These are phyloP conservation scores for Xyliphius kryptos DNA, from an alignment of 2,113 vertebrate genomes.

Conservation along the genomic window DNA sequence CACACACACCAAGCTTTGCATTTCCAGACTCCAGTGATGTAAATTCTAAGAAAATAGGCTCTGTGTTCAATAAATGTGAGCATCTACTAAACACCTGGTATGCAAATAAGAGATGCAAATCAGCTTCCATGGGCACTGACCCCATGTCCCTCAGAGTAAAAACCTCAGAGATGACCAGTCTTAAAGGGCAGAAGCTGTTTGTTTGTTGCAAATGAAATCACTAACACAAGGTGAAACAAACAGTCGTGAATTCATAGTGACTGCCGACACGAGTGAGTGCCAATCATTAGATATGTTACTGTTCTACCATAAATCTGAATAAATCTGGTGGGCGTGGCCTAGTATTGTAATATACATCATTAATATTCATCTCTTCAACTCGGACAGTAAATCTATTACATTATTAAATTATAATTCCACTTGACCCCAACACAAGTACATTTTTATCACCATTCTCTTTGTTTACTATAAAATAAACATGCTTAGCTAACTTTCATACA, in stretches of 20 bases:
- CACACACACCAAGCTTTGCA: too few species aligned
- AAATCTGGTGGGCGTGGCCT: neutral
- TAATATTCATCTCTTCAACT: neutral
- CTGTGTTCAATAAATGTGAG: constrained; percentile 5
- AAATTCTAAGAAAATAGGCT: constrained; percentile 2
- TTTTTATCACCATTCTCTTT: neutral
- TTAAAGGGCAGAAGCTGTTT: neutral
- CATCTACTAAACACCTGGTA: constrained; percentile 14
- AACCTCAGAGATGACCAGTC: neutral
- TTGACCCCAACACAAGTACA: neutral
- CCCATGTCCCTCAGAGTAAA: neutral
- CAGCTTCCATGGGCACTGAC: neutral
- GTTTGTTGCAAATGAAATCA: neutral
- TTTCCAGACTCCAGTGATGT: neutral
- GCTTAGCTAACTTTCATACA: too few species aligned
- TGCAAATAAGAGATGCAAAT: constrained; percentile 17
- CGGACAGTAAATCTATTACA: neutral
- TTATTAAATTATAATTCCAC: neutral
- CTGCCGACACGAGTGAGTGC: neutral
- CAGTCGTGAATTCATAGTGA: neutral
- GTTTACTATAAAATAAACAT: too few species aligned
- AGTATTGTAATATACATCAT: neutral
- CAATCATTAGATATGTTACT: neutral
- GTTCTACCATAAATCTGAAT: neutral
- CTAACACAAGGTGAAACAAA: neutral